Conservation (phyloP, 2,113 vertebrate genomes). For the Lethenteron camtschaticum region DNA sequence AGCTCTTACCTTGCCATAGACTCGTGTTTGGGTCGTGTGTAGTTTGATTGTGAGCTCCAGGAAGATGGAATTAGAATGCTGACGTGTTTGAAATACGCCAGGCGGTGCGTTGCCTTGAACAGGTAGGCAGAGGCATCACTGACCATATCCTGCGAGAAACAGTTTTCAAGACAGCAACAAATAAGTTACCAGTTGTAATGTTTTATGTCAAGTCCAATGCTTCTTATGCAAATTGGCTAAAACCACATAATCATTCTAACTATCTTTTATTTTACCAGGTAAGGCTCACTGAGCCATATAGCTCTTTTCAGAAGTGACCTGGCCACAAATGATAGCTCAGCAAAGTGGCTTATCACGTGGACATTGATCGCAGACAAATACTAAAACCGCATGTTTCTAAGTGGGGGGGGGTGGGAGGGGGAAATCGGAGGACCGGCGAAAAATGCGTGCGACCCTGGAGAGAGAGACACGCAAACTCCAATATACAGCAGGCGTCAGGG, state of each 20-base stretch:
- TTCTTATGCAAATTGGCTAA: not conserved
- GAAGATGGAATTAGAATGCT: conserved; percentile 25
- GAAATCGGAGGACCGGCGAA: too few relatives aligned
- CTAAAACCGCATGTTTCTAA: too few relatives aligned
- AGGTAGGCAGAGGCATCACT: conserved; percentile 22
- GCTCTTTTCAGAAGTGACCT: too few relatives aligned
- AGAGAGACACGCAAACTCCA: too few relatives aligned
- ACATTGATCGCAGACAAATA: too few relatives aligned
- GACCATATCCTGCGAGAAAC: conserved; percentile 22
- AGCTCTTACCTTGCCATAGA: conserved; percentile 20
- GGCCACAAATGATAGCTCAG: too few relatives aligned
- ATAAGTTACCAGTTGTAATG: not conserved
- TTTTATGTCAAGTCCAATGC: not conserved
- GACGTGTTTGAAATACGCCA: conserved; percentile 22
- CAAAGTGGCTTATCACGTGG: too few relatives aligned
- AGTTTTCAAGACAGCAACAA: not conserved
- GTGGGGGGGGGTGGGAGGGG: too few relatives aligned
- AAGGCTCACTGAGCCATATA: too few relatives aligned
- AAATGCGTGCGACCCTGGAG: too few relatives aligned
- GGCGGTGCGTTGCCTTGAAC: conserved; percentile 22
- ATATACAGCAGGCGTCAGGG: too few relatives aligned
- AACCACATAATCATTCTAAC: not conserved
- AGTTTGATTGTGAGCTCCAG: conserved; percentile 16
- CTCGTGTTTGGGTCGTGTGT: conserved; percentile 17
- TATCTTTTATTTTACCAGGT: too few relatives aligned